phyloP scores from a whole-genome alignment of 1,140 invertebrate genomes.

The Lysiphlebus fabarum region DNA sequence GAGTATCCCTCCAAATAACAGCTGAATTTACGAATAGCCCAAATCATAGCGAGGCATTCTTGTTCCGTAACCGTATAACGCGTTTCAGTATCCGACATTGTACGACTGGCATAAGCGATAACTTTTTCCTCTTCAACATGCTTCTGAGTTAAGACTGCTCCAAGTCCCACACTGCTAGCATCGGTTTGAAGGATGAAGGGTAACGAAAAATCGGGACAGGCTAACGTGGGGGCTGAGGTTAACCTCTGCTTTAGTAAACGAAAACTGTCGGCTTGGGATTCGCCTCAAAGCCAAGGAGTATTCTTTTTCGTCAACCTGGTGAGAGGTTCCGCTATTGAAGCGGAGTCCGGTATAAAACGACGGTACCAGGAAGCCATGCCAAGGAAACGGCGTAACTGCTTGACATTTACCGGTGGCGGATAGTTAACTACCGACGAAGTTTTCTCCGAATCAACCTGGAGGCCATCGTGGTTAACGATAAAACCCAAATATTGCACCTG shows the following conservation, averaged over 20 bases:
- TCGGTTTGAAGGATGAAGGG: slow-evolving; percentile 29
- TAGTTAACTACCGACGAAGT: slow-evolving; percentile 27
- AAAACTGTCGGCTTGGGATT: slow-evolving; percentile 1
- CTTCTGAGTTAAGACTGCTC: slow-evolving; percentile 31
- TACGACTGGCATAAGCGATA: slow-evolving; percentile 42
- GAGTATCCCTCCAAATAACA: slow-evolving; percentile 46
- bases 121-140: slow-evolving; percentile 30
- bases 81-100: slow-evolving; percentile 42
- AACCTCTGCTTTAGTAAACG: slow-evolving; percentile 29
- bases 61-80: slow-evolving; percentile 35
- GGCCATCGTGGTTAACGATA: slow-evolving; percentile 35
- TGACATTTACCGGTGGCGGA: slow-evolving; percentile 35
- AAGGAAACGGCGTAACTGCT: slow-evolving; percentile 47
- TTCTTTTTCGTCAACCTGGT: slow-evolving; percentile 35
- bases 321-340: slow-evolving; percentile 35
- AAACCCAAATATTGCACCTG: slow-evolving; percentile 44
- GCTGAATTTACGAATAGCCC: slow-evolving; percentile 40
- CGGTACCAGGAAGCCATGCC: slow-evolving; percentile 46
- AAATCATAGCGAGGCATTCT: slow-evolving; percentile 17
- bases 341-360: slow-evolving; percentile 44
- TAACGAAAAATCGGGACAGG: slow-evolving; percentile 26
- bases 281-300: slow-evolving; percentile 25
- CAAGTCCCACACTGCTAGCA: slow-evolving; percentile 31
- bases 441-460: slow-evolving; percentile 42
- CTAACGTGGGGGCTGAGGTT: slow-evolving; percentile 25